Conservation (phyloP, 2,797 vertebrate genomes). For the Cynopterus sphinx region DNA sequence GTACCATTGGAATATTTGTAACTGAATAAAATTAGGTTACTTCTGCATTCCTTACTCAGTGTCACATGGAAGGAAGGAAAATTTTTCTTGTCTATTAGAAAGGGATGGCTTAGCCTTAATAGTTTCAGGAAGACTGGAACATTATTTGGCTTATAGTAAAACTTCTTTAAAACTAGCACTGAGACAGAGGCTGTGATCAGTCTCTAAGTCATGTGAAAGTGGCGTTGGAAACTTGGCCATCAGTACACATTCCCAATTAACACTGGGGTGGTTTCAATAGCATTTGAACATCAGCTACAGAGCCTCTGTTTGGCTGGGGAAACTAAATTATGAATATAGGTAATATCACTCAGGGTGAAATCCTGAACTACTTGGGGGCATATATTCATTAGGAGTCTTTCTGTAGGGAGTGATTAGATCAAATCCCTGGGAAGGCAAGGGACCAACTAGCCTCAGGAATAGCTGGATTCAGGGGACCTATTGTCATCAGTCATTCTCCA, state of each 20-base stretch:
- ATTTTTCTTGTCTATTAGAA: background rate
- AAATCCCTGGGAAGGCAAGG: background rate
- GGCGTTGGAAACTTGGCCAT: background rate
- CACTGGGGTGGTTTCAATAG: background rate
- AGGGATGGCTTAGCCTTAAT: background rate
- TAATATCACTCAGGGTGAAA: background rate
- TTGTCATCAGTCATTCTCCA: background rate
- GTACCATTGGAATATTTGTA: background rate
- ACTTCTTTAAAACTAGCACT: background rate
- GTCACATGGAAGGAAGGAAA: background rate
- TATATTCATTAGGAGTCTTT: background rate
- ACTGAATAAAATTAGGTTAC: background rate
- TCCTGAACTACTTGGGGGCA: background rate
- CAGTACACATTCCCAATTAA: background rate
- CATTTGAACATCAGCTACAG: background rate
- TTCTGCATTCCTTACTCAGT: background rate
- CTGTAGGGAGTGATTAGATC: background rate
- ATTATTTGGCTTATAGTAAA: background rate
- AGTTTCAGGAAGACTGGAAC: background rate
- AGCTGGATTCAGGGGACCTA: background rate
- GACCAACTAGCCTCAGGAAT: background rate
- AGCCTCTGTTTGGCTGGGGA: background rate
- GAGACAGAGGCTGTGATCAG: background rate
- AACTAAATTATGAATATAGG: background rate
- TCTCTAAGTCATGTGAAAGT: background rate